phyloP scores from a whole-genome alignment of 2,888 invertebrate genomes.

The Rapana venosa region DNA sequence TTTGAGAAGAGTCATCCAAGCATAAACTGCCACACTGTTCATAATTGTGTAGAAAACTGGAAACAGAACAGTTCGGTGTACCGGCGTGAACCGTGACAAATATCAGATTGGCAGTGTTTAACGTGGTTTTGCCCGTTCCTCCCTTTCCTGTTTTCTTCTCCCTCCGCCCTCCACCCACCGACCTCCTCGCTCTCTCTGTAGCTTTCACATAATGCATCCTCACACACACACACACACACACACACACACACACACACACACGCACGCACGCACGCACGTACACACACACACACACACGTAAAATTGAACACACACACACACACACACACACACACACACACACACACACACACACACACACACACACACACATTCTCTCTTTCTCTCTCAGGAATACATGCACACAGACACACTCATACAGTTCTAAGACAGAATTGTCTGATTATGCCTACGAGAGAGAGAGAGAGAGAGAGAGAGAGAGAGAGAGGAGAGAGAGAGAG shows the following conservation, averaged over 20 bases:
- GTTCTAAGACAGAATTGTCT: too few species aligned
- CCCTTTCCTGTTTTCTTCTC: too few species aligned
- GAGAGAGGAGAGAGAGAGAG: too few species aligned
- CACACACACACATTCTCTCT: not conserved
- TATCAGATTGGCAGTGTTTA: not conserved
- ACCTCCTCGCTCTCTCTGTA: too few species aligned
- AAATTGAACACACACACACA: not conserved
- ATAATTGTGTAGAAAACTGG: not conserved
- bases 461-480: too few species aligned
- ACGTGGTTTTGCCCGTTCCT: too few species aligned
- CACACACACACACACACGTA: not conserved
- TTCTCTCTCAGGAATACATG: too few species aligned
- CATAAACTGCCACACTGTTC: too few species aligned
- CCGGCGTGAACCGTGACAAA: constrained; percentile 15
- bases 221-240: constrained; percentile 1
- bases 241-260: not conserved
- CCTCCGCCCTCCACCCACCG: not conserved
- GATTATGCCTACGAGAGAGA: too few species aligned
- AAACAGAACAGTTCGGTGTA: not conserved
- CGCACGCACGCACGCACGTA: not conserved
- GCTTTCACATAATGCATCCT: too few species aligned
- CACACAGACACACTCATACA: not conserved
- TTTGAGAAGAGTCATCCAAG: too few species aligned
- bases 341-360: constrained; percentile 1
- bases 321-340: not conserved